These are phyloP conservation scores for Toxostoma redivivum DNA, from an alignment of 2,113 vertebrate genomes.

Conservation along the genomic window DNA sequence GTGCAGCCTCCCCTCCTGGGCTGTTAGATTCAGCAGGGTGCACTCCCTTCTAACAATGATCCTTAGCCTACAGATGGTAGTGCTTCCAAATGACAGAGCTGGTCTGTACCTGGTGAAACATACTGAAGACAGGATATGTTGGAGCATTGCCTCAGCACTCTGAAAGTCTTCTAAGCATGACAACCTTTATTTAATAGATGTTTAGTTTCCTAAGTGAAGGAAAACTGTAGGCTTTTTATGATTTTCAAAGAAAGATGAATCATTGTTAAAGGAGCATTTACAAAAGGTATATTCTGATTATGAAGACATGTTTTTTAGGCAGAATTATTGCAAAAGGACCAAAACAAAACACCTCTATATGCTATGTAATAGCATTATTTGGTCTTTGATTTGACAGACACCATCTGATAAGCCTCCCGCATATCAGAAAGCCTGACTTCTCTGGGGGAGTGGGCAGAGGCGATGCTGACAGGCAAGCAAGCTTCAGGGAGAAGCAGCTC, in stretches of 20 bases:
- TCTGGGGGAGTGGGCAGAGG: neutral
- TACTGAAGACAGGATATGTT: neutral
- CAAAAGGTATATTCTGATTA: neutral
- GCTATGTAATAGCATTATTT: neutral
- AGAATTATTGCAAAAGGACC: neutral
- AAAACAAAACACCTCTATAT: neutral
- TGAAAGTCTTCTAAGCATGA: neutral
- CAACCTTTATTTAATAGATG: neutral
- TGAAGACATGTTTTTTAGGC: neutral
- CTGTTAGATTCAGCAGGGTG: neutral
- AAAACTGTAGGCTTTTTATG: neutral
- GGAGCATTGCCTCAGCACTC: neutral
- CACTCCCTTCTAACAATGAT: neutral
- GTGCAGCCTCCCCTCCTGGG: neutral
- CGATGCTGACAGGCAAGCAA: neutral
- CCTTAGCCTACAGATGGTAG: neutral
- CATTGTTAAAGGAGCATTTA: neutral
- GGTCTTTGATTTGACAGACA: conserved; percentile 7
- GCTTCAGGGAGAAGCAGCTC: neutral
- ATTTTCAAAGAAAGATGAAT: neutral
- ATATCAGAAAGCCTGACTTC: neutral
- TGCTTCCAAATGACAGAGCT: neutral
- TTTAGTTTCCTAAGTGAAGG: neutral
- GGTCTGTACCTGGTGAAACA: neutral
- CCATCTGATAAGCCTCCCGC: neutral